phyloP scores from a whole-genome alignment of 2,797 vertebrate genomes.

The Onychomys arenicola region DNA sequence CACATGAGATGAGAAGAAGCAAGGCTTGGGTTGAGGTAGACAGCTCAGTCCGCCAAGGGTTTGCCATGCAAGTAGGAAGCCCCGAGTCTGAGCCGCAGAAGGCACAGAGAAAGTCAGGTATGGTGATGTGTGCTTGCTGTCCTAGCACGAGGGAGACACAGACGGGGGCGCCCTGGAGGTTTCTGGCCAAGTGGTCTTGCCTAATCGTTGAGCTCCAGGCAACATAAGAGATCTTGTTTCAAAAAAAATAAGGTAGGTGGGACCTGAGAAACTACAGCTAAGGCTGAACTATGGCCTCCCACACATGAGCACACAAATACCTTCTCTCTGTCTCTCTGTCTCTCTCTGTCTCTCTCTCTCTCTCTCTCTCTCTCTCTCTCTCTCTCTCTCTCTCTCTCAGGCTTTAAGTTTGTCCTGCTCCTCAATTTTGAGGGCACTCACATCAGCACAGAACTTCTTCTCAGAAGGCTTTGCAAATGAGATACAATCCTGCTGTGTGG shows the following conservation, averaged over 20 bases:
- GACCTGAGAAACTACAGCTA: neutral
- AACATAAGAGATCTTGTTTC: neutral
- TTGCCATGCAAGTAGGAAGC: neutral
- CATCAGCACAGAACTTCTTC: neutral
- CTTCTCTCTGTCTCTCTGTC: too few species aligned
- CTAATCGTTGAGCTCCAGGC: neutral
- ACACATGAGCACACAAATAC: neutral
- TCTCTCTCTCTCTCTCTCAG: neutral
- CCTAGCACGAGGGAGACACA: neutral
- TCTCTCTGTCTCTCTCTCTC: too few species aligned
- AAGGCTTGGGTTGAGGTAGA: neutral
- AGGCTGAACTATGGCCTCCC: neutral
- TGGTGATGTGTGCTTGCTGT: too few species aligned
- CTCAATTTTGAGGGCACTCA: neutral
- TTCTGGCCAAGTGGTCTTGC: neutral
- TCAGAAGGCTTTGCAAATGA: neutral
- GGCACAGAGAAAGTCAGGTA: neutral
- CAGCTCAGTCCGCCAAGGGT: too few species aligned
- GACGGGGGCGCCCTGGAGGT: neutral
- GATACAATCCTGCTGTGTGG: fast-evolving
- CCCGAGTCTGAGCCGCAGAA: neutral
- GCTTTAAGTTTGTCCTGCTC: neutral
- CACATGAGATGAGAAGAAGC: neutral
- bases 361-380: too few species aligned
- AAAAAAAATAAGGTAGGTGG: too few species aligned